Percentiles rank a stretch among this genome's conserved stretches.
phyloP scores from a whole-genome alignment of 2,888 invertebrate species.

The Cyclophora albipunctata region DNA sequence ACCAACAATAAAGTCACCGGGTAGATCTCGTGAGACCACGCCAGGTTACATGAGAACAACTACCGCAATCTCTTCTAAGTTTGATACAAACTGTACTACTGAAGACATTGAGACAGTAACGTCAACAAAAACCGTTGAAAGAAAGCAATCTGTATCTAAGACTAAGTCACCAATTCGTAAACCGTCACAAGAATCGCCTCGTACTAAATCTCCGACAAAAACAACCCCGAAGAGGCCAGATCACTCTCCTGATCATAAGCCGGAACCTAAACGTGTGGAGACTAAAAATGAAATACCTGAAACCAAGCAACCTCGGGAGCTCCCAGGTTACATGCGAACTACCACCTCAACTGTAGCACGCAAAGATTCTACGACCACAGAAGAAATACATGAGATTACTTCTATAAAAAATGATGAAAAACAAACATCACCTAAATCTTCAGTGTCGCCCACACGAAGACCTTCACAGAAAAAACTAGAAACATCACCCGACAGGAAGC shows the following conservation, averaged over 20 bases:
- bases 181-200: neutral
- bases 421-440: neutral
- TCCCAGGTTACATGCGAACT: constrained; percentile 6
- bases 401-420: constrained; percentile 3
- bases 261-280: neutral
- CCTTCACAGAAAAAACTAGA: neutral
- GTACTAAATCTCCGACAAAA: constrained; percentile 2
- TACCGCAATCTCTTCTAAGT: constrained; percentile 4
- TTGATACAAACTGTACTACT: constrained; percentile 5
- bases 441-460: neutral
- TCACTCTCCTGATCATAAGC: constrained; percentile 8
- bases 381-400: constrained; percentile 4
- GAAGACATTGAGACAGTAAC: constrained; percentile 4
- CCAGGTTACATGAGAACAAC: constrained; percentile 8
- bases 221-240: neutral
- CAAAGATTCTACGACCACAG: constrained; percentile 5
- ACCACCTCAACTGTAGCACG: constrained; percentile 5
- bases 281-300: too few relatives aligned
- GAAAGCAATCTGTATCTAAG: neutral
- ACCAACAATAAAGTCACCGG: constrained; percentile 1
- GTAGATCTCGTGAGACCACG: constrained; percentile 1
- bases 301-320: constrained; percentile 1
- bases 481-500: neutral
- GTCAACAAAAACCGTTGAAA: constrained; percentile 2
- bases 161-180: constrained; percentile 1